A percentile compares a stretch with the other conserved stretches of the same genome.
Evolutionary conservation across 1,140 invertebrate genomes (phyloP).

Genomic region (Brachionus rubens): DNA sequence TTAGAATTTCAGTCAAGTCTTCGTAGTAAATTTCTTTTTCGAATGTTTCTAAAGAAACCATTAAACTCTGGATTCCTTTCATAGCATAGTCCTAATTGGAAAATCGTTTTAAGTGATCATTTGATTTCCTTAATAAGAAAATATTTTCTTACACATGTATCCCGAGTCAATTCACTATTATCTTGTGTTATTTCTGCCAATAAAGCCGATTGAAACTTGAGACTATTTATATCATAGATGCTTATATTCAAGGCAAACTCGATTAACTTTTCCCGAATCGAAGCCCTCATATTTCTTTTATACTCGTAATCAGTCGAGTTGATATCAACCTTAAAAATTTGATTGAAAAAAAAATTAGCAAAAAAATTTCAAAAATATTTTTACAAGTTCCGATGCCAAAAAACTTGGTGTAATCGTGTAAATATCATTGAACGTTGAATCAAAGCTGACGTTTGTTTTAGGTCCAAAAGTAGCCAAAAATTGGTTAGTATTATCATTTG

Average conservation of each 20-base stretch:
- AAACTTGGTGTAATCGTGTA: not conserved
- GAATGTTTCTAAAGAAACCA: not conserved
- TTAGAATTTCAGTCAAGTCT: not conserved
- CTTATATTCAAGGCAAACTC: not conserved
- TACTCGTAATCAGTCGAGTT: slow-evolving; percentile 17
- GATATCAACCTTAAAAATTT: not conserved
- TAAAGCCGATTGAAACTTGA: slow-evolving; percentile 20
- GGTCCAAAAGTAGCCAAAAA: slow-evolving; percentile 30
- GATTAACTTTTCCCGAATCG: not conserved
- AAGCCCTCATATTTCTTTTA: slow-evolving; percentile 7
- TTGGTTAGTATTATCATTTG: not conserved
- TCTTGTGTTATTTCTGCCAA: not conserved
- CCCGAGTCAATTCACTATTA: slow-evolving; percentile 15
- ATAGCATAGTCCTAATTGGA: not conserved
- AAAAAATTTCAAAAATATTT: not conserved
- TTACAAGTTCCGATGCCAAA: not conserved
- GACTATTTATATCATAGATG: slow-evolving; percentile 21
- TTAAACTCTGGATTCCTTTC: not conserved
- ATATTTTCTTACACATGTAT: not conserved
- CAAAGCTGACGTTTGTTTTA: slow-evolving; percentile 11
- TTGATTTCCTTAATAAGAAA: no score
- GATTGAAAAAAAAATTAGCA: not conserved
- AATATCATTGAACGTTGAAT: not conserved
- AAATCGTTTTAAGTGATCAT: no score
- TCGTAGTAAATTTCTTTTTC: not conserved